Evolutionary conservation across 2,113 vertebrate species (phyloP), one percentile per base, ranked within the genome.

Genomic region (Sporophila hypoxantha): DNA sequence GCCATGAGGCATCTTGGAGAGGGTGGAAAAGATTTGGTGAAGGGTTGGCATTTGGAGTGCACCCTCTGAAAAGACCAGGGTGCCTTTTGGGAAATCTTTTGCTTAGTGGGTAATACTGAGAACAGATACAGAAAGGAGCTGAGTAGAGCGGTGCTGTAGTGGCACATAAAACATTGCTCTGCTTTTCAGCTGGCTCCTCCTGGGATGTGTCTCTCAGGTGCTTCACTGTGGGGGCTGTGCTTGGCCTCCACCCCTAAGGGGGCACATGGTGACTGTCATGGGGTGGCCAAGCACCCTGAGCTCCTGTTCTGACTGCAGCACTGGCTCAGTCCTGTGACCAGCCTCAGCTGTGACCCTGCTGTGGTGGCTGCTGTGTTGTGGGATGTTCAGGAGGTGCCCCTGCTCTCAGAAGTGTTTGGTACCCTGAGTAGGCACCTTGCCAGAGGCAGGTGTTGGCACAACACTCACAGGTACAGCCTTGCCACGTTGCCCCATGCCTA

Each of bases 401-500:
- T 47, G 13, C 47, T 60, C 39, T 59, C 6, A 4, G 57, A 44
- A 29, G 67, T 77, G 76, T 14, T 49, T 32, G 18, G 42, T 41
- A 37, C 47, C n/a, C 42, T 57, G 23, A 46, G 39, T 3, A 27
- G 9, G 60, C 44, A 37, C n/a, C 18, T 1, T 23, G 27, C 61
- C 30, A 47, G 41, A n/a, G 62, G 53, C 37, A 62, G 32, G 8
- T 53, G 77, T 81, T 84, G 89, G 66, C 76, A 34, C 8, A 39
- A 3, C 26, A 8, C 27, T 50, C 9, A 0, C 5, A 20, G 19
- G 11, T n/a, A 6, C 22, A 20, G 62, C 67, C n/a, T 61, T 37
- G 13, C 17, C 0, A 0, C 2, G 4, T 57, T 66, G 17, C 20
- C 42, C 30, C 0, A 0, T 49, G 53, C 67, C 74, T 34, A 4